Percentiles rank a stretch among this genome's conserved stretches.
These are phyloP conservation scores for Gasterosteus aculeatus DNA, from an alignment of 2,113 vertebrate species.

Conservation along the genomic window DNA sequence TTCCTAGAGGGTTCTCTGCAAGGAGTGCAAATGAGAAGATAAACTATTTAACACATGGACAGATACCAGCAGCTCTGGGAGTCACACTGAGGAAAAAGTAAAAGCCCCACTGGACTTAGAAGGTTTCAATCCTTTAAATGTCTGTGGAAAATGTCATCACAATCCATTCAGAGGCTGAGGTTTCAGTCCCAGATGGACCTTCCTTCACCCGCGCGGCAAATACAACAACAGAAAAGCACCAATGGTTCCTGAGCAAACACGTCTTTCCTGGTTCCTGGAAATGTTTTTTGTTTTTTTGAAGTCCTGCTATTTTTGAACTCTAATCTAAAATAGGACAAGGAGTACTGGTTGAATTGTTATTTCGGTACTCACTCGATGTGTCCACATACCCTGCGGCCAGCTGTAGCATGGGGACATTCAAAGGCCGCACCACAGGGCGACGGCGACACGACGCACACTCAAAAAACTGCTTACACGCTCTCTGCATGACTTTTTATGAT, in stretches of 20 bases:
- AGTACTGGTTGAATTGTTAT: slow-evolving; percentile 37
- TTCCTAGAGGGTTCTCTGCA: not conserved
- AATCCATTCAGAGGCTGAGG: not conserved
- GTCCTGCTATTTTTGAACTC: not conserved
- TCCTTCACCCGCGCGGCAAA: no score
- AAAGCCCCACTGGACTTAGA: not conserved
- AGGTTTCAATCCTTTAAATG: not conserved
- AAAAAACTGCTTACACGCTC: not conserved
- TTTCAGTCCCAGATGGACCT: not conserved
- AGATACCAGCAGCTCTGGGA: not conserved
- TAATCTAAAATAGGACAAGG: slow-evolving; percentile 7
- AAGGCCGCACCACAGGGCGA: not conserved
- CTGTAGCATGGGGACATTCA: not conserved
- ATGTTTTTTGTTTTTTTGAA: slow-evolving; percentile 2
- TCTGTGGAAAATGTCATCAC: not conserved
- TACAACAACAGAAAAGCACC: no score
- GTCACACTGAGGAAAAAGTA: not conserved
- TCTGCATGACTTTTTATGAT: not conserved
- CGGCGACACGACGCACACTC: not conserved
- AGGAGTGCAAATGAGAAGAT: not conserved
- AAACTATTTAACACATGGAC: not conserved
- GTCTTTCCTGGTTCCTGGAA: slow-evolving; percentile 21
- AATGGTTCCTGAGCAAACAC: no score
- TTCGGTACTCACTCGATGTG: slow-evolving; percentile 11
- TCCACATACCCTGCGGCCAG: slow-evolving; percentile 22